phyloP scores from a whole-genome alignment of 2,888 invertebrate species.

The Ochropleura leucogaster region DNA sequence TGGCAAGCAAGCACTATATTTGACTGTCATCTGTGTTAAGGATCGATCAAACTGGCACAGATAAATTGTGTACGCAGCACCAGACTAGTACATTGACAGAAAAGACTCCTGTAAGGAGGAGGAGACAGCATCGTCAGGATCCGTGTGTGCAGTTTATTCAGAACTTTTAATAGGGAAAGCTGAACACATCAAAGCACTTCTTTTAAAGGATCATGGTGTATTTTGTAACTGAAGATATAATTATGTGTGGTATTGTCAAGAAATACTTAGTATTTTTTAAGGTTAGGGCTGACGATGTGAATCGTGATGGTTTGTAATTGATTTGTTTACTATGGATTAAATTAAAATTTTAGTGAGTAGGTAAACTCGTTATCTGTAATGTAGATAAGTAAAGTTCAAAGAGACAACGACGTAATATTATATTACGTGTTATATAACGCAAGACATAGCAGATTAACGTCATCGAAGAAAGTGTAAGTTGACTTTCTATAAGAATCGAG shows the following conservation, averaged over 20 bases:
- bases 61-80: neutral
- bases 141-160: neutral
- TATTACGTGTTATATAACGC: constrained; percentile 51
- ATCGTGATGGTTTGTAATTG: neutral
- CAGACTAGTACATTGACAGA: neutral
- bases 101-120: neutral
- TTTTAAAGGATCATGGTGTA: neutral
- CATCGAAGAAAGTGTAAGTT: constrained; percentile 48
- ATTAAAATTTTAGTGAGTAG: constrained; percentile 31
- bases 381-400: constrained; percentile 55
- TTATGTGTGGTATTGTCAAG: neutral
- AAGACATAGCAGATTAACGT: constrained; percentile 12
- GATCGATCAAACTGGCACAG: neutral
- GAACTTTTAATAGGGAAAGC: neutral
- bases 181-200: neutral
- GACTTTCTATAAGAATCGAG: constrained; percentile 41
- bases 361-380: constrained; percentile 36
- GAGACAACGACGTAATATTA: constrained; percentile 38
- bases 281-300: neutral
- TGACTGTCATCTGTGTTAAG: too few species aligned
- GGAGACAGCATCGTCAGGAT: neutral
- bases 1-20: constrained; percentile 4
- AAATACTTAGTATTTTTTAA: neutral
- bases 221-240: neutral
- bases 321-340: constrained; percentile 23